Evolutionary conservation across 2,113 vertebrate species (phyloP).

Genomic region (Neomonachus schauinslandi): DNA sequence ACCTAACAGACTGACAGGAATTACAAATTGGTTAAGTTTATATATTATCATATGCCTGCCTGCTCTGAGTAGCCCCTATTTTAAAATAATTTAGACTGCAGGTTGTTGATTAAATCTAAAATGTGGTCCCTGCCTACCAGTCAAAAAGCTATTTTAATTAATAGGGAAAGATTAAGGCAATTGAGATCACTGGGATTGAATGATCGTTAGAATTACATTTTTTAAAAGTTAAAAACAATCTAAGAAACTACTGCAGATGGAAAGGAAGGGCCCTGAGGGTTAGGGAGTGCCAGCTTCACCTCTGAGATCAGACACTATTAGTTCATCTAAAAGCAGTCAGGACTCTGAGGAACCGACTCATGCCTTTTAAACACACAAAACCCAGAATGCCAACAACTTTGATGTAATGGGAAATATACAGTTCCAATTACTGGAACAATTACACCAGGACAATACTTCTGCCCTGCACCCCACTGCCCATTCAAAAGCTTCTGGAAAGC

Average conservation of each 20-base stretch:
- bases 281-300: not conserved
- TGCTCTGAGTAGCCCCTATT: not conserved
- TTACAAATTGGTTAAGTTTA: not conserved
- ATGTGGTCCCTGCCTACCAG: not conserved
- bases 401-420: constrained; percentile 55
- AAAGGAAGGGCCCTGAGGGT: not conserved
- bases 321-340: constrained; percentile 43
- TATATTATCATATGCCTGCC: constrained; percentile 1
- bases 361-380: constrained; percentile 46
- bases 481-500: constrained; percentile 40
- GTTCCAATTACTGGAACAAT: constrained; percentile 50
- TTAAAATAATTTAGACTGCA: constrained; percentile 44
- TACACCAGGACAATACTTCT: not conserved
- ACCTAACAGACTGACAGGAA: not conserved
- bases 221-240: constrained; percentile 43
- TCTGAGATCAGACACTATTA: constrained; percentile 41
- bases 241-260: not conserved
- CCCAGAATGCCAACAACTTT: not conserved
- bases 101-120: constrained; percentile 30
- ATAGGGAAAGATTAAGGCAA: constrained; percentile 23
- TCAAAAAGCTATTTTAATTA: constrained; percentile 48
- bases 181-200: not conserved
- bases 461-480: not conserved
- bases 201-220: not conserved
- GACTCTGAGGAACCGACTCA: constrained; percentile 34